A percentile compares a stretch with the other conserved stretches of the same genome.
Conservation (phyloP, 2,888 invertebrate species). For the Erebia palarica region DNA sequence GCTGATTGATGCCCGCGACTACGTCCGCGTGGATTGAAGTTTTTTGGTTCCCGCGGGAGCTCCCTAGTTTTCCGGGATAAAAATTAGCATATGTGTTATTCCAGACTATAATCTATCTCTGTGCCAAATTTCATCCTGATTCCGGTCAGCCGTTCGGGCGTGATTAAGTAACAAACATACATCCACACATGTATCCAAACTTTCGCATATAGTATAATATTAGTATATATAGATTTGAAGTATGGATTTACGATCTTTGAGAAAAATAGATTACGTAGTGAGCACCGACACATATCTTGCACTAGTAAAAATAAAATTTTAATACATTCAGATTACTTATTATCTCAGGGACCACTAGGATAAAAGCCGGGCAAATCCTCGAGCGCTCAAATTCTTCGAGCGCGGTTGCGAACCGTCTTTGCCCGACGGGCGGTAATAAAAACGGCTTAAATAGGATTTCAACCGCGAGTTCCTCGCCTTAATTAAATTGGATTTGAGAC, state of each 20-base stretch:
- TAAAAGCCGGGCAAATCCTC: conserved; percentile 75
- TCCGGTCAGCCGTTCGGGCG: too few species aligned
- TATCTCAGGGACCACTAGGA: conserved; percentile 65
- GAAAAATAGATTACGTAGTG: not conserved
- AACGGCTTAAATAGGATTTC: conserved; percentile 82
- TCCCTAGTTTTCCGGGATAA: too few species aligned
- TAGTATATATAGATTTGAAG: too few species aligned
- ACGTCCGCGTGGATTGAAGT: too few species aligned
- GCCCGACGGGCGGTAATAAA: conserved; percentile 81
- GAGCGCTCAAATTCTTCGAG: conserved; percentile 76
- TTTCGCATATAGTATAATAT: too few species aligned
- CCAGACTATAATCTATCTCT: too few species aligned
- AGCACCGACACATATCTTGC: conserved; percentile 8
- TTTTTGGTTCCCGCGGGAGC: too few species aligned
- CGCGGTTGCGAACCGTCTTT: conserved; percentile 77
- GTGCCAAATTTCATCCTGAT: too few species aligned
- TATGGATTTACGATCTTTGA: not conserved
- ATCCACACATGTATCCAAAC: too few species aligned
- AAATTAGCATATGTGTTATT: too few species aligned
- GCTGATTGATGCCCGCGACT: too few species aligned
- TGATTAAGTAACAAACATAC: too few species aligned
- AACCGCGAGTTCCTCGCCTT: conserved; percentile 81
- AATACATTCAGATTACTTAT: conserved; percentile 70
- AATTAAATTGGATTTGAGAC: conserved; percentile 82
- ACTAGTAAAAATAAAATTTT: conserved; percentile 58